Conservation (phyloP, 2,797 vertebrate genomes). For the Eospalax fontanierii region DNA sequence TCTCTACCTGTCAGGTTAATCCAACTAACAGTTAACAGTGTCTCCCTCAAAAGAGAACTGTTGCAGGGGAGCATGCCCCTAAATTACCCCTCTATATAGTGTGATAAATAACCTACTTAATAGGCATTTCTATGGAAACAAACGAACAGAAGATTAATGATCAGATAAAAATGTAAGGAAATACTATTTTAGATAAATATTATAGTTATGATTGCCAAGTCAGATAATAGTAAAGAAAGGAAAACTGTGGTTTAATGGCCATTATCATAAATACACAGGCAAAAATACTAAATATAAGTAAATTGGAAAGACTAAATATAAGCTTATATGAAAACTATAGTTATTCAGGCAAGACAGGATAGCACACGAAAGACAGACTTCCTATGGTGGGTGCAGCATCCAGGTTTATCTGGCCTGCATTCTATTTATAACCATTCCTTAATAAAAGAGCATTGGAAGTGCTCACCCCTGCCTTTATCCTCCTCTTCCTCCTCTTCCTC, state of each 20-base stretch:
- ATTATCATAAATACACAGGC: background rate
- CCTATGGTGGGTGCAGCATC: no score
- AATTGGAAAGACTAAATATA: background rate
- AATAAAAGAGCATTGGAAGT: background rate
- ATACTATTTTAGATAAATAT: background rate
- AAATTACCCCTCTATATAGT: background rate
- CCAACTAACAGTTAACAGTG: background rate
- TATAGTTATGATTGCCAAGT: conserved; percentile 16
- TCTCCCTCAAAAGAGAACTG: background rate
- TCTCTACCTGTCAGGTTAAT: background rate
- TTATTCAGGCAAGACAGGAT: background rate
- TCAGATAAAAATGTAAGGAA: background rate
- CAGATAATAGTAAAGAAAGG: background rate
- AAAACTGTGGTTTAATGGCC: background rate
- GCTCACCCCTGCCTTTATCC: no score
- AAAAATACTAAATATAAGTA: conserved; percentile 23
- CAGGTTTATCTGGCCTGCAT: background rate
- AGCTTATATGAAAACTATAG: background rate
- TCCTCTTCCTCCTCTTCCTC: background rate
- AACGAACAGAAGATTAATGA: background rate
- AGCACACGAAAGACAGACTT: background rate
- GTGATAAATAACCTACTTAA: background rate
- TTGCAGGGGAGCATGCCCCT: background rate
- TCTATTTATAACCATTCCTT: background rate
- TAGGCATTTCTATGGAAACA: background rate